Percentiles rank a stretch among this genome's conserved stretches.
Conservation (phyloP, 2,888 invertebrate species). For the Bellardia pandia region DNA sequence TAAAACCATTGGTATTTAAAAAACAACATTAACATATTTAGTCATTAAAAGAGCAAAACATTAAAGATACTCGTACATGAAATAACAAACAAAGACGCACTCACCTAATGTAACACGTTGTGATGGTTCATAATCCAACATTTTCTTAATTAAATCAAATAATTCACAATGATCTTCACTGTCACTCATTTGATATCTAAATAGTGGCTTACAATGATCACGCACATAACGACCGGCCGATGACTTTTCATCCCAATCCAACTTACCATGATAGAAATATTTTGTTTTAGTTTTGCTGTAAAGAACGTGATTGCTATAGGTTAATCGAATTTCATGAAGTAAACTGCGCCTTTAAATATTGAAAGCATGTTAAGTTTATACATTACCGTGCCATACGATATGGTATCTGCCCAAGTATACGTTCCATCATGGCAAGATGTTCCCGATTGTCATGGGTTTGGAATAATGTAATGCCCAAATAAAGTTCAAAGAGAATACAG, state of each 20-base stretch:
- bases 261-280: slow-evolving; percentile 98
- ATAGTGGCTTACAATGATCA: slow-evolving; percentile 98
- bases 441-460: slow-evolving; percentile 99
- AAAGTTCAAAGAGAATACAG: slow-evolving; percentile 99
- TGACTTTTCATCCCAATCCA: slow-evolving; percentile 99
- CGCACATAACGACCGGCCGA: slow-evolving; percentile 98
- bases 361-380: slow-evolving; percentile 82
- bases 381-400: slow-evolving; percentile 90
- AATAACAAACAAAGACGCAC: slow-evolving; percentile 59
- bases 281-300: slow-evolving; percentile 96
- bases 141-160: slow-evolving; percentile 96
- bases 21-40: slow-evolving; percentile 57
- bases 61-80: background rate
- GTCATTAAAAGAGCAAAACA: slow-evolving; percentile 12
- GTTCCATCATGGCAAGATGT: slow-evolving; percentile 99
- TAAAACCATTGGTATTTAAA: slow-evolving; percentile 2
- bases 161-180: slow-evolving; percentile 96
- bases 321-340: slow-evolving; percentile 82
- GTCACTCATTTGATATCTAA: slow-evolving; percentile 95
- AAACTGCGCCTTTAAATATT: slow-evolving; percentile 78
- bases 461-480: slow-evolving; percentile 98
- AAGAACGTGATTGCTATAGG: slow-evolving; percentile 83
- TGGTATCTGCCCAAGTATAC: slow-evolving; percentile 98
- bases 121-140: slow-evolving; percentile 98
- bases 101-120: slow-evolving; percentile 92